Conservation (phyloP, 2,888 invertebrate species). For the Merodon equestris region DNA sequence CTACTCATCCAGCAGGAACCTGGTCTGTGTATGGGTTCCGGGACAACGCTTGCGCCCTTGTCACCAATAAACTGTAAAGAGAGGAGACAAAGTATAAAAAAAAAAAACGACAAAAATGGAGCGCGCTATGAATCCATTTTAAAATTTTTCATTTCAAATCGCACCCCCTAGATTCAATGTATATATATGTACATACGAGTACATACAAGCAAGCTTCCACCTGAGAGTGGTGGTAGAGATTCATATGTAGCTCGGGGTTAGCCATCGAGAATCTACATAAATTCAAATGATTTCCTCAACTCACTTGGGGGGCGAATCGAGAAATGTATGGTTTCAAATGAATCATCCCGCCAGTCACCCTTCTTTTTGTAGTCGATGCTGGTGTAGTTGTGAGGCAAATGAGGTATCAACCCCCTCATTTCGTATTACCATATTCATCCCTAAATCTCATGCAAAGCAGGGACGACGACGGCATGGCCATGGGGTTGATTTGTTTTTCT, state of each 20-base stretch:
- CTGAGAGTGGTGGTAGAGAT: background rate
- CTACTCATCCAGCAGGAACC: slow-evolving; percentile 52
- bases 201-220: slow-evolving; percentile 20
- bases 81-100: slow-evolving; percentile 4
- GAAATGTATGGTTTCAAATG: slow-evolving; percentile 55
- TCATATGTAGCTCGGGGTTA: background rate
- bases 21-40: slow-evolving; percentile 35
- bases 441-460: slow-evolving; percentile 65
- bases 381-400: background rate
- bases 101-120: slow-evolving; percentile 21
- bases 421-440: slow-evolving; percentile 57
- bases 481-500: slow-evolving; percentile 36
- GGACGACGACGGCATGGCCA: slow-evolving; percentile 19
- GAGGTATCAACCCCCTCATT: slow-evolving; percentile 7
- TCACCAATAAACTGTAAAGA: slow-evolving; percentile 58
- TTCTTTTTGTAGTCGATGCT: too few relatives aligned
- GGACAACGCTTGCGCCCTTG: slow-evolving; percentile 66
- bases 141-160: slow-evolving; percentile 26
- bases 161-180: slow-evolving; percentile 33
- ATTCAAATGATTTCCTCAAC: slow-evolving; percentile 63
- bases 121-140: slow-evolving; percentile 63
- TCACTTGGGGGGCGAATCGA: slow-evolving; percentile 40
- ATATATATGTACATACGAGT: slow-evolving; percentile 14
- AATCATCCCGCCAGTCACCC: slow-evolving; percentile 38
- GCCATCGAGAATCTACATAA: slow-evolving; percentile 46